These are phyloP conservation scores for Nematopogon swammerdamellus DNA, from an alignment of 2,888 invertebrate species.

Conservation along the genomic window DNA sequence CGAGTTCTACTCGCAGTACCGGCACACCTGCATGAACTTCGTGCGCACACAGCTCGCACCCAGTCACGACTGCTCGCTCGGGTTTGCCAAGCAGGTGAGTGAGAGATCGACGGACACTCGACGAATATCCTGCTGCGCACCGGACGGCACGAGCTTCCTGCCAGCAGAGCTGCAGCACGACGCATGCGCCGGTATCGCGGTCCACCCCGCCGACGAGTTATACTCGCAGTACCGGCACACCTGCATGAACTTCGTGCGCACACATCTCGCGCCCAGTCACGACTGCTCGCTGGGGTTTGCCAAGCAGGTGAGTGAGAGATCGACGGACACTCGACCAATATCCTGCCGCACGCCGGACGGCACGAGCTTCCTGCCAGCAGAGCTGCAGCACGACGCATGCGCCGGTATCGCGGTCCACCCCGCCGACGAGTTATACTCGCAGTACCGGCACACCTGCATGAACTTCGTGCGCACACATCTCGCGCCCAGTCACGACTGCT, in stretches of 20 bases:
- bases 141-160: slow-evolving; percentile 54
- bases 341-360: slow-evolving; percentile 70
- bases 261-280: slow-evolving; percentile 61
- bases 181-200: slow-evolving; percentile 65
- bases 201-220: slow-evolving; percentile 60
- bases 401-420: slow-evolving; percentile 60
- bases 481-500: slow-evolving; percentile 64
- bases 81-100: slow-evolving; percentile 66
- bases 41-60: slow-evolving; percentile 68
- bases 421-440: slow-evolving; percentile 59
- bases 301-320: slow-evolving; percentile 51
- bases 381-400: slow-evolving; percentile 64
- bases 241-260: slow-evolving; percentile 72
- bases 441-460: slow-evolving; percentile 61
- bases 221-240: slow-evolving; percentile 53
- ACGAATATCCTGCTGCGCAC: slow-evolving; percentile 70
- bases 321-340: slow-evolving; percentile 30
- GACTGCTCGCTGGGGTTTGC: slow-evolving; percentile 70
- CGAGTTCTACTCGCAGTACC: slow-evolving; percentile 54
- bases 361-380: slow-evolving; percentile 37
- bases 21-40: slow-evolving; percentile 68
- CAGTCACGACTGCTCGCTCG: slow-evolving; percentile 61
- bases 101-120: neutral
- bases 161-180: slow-evolving; percentile 56
- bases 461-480: slow-evolving; percentile 70